A percentile compares a stretch with the other conserved stretches of the same genome.
Conservation (phyloP, 2,797 vertebrate species). For the Zenarchopterus dispar region DNA sequence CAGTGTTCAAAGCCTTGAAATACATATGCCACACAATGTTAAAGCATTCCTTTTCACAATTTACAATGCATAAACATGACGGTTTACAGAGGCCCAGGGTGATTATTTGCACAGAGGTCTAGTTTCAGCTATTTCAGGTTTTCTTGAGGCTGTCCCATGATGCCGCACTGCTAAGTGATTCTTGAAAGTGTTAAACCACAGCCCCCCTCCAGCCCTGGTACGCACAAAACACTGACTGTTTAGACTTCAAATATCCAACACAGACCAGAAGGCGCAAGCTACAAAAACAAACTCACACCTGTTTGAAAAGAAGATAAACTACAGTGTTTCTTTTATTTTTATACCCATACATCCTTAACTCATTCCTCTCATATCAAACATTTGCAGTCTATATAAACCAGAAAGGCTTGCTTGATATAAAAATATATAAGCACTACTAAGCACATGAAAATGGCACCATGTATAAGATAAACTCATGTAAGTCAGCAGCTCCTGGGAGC, state of each 20-base stretch:
- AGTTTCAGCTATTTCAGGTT: conserved; percentile 79
- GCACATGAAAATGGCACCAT: conserved; percentile 18
- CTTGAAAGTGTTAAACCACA: conserved; percentile 73
- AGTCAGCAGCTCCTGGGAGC: conserved; percentile 26
- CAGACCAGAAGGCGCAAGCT: conserved; percentile 53
- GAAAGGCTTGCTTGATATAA: conserved; percentile 12
- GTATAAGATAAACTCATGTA: conserved; percentile 33
- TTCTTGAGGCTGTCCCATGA: conserved; percentile 48
- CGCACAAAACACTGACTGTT: conserved; percentile 67
- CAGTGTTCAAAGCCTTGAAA: conserved; percentile 81
- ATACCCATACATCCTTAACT: conserved; percentile 1
- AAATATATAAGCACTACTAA: conserved; percentile 1
- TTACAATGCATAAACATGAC: conserved; percentile 79
- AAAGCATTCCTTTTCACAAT: conserved; percentile 78
- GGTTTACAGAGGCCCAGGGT: conserved; percentile 71
- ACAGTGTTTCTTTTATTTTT: conserved; percentile 22
- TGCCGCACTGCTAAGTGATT: conserved; percentile 64
- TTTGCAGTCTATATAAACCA: conserved; percentile 29
- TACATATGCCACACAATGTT: conserved; percentile 78
- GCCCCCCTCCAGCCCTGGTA: conserved; percentile 32
- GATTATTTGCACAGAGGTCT: conserved; percentile 81
- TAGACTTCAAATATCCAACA: conserved; percentile 61
- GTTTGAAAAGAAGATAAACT: conserved; percentile 40
- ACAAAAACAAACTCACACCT: conserved; percentile 29
- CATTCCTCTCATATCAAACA: conserved; percentile 24